A percentile compares a stretch with the other conserved stretches of the same genome.
These are phyloP conservation scores for Hemicordylus capensis DNA, from an alignment of 2,113 vertebrate species.

Conservation along the genomic window DNA sequence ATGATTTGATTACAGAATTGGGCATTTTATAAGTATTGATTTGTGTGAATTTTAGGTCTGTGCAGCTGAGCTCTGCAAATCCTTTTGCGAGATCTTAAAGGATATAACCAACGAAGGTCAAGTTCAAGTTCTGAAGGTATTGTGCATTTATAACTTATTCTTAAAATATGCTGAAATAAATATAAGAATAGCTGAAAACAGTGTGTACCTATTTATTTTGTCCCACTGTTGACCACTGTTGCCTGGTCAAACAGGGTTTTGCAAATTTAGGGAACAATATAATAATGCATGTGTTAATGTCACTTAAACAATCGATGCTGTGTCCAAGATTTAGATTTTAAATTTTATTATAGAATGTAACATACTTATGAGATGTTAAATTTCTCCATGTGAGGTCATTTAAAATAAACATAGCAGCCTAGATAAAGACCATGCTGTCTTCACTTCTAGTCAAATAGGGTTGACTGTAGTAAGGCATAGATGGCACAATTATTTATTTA, in stretches of 20 bases:
- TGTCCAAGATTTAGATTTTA: neutral
- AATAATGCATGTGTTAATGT: neutral
- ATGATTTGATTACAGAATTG: neutral
- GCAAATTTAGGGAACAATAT: neutral
- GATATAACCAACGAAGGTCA: slow-evolving; percentile 95
- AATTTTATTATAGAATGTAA: neutral
- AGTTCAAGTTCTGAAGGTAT: slow-evolving; percentile 96
- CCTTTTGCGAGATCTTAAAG: slow-evolving; percentile 90
- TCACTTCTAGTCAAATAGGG: neutral
- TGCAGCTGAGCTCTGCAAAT: slow-evolving; percentile 85
- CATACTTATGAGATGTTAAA: neutral
- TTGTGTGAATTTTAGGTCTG: slow-evolving; percentile 80
- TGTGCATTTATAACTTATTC: slow-evolving; percentile 16
- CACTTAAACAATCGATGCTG: neutral
- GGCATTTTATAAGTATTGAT: neutral
- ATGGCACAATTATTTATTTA: neutral
- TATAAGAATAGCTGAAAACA: neutral
- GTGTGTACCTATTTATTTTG: neutral
- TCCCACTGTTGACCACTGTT: neutral
- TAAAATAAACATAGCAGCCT: neutral
- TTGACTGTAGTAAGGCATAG: neutral
- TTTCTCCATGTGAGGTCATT: neutral
- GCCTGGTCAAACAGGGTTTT: neutral
- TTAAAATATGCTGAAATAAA: neutral
- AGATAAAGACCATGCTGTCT: neutral